Conservation (phyloP, 2,797 vertebrate species). For the Prionace glauca region DNA sequence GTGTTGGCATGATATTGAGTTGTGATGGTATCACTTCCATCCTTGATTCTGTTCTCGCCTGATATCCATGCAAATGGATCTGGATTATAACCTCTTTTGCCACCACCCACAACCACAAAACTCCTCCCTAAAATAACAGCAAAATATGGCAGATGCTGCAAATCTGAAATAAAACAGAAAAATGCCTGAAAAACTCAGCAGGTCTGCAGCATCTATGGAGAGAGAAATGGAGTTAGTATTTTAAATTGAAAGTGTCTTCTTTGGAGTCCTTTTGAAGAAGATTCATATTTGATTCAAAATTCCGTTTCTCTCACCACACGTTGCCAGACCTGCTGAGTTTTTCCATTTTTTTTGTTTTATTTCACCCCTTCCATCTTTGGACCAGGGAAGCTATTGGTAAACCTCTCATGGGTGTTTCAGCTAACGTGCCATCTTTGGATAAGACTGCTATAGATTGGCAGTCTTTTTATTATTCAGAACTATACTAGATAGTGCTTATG, state of each 20-base stretch:
- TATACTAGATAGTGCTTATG: not conserved
- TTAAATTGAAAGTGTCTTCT: no score
- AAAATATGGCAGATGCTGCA: no score
- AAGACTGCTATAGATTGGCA: not conserved
- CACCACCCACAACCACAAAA: not conserved
- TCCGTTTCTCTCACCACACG: no score
- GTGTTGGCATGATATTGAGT: not conserved
- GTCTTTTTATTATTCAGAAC: not conserved
- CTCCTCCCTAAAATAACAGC: no score
- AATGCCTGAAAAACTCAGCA: no score
- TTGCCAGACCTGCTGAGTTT: no score
- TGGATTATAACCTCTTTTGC: not conserved
- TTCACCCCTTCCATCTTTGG: not conserved
- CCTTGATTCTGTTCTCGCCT: not conserved
- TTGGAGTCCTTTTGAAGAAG: no score
- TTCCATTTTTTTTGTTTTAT: not conserved
- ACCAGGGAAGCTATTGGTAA: not conserved
- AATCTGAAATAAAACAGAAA: no score
- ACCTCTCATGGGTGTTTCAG: not conserved
- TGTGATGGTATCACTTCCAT: not conserved
- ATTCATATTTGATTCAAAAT: not conserved
- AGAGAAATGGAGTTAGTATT: no score
- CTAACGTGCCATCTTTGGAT: not conserved
- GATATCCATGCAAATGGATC: not conserved
- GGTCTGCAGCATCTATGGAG: no score